Evolutionary conservation across 2,888 invertebrate species (phyloP).

Genomic region (Nemoura dubitans): DNA sequence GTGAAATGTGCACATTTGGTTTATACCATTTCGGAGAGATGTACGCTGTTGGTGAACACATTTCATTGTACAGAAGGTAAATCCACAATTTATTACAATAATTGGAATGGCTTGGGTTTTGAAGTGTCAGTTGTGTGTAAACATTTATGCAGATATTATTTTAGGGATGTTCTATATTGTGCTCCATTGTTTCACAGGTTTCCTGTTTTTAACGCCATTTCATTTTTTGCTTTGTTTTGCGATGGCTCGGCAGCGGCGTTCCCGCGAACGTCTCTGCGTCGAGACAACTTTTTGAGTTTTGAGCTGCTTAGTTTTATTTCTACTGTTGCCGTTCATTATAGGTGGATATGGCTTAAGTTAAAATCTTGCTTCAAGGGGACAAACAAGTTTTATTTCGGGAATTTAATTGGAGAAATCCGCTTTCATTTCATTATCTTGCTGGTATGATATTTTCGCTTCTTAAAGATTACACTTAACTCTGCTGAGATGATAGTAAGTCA

Average conservation of each 20-base stretch:
- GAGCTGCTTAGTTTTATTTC: slow-evolving; percentile 31
- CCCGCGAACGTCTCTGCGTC: neutral
- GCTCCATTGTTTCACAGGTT: neutral
- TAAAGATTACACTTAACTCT: slow-evolving; percentile 29
- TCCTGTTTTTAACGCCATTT: neutral
- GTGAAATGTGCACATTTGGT: too few species aligned
- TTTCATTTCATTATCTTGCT: slow-evolving; percentile 40
- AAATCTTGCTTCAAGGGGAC: slow-evolving; percentile 40
- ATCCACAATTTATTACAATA: neutral
- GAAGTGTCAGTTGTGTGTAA: neutral
- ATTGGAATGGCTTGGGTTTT: neutral
- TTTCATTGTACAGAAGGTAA: neutral
- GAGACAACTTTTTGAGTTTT: slow-evolving; percentile 32
- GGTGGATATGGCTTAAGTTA: slow-evolving; percentile 41
- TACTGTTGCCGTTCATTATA: slow-evolving; percentile 34
- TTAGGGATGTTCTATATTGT: neutral
- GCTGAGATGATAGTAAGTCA: slow-evolving; percentile 34
- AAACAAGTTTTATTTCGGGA: slow-evolving; percentile 39
- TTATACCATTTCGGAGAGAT: too few species aligned
- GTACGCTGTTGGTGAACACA: neutral
- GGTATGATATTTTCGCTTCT: slow-evolving; percentile 39
- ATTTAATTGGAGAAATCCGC: slow-evolving; percentile 42
- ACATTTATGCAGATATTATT: neutral
- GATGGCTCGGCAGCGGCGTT: neutral
- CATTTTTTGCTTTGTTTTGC: neutral